Evolutionary conservation across 2,797 vertebrate genomes (phyloP).

Genomic region (Fratercula arctica): DNA sequence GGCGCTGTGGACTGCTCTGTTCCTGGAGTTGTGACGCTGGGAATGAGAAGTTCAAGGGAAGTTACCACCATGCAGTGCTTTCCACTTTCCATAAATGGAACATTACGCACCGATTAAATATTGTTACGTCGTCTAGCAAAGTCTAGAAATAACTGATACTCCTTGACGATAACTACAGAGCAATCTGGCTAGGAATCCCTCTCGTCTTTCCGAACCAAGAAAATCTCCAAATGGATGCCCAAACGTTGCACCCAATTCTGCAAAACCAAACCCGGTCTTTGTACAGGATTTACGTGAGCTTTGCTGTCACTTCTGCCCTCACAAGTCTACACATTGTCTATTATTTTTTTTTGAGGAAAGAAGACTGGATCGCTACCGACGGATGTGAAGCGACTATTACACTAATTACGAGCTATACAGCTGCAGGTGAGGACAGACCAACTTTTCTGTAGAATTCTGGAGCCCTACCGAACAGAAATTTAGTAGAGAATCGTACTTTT

Average conservation of each 20-base stretch:
- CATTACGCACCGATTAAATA: not conserved
- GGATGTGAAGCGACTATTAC: not conserved
- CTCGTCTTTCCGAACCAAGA: not conserved
- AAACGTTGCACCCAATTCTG: not conserved
- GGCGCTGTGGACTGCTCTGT: conserved; percentile 16
- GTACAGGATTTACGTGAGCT: not conserved
- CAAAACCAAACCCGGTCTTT: not conserved
- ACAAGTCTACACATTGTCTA: not conserved
- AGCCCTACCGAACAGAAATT: not conserved
- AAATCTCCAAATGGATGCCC: not conserved
- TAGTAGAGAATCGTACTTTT: not conserved
- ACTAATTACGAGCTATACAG: not conserved
- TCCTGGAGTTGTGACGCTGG: conserved; percentile 64
- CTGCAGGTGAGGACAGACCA: not conserved
- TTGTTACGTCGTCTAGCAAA: not conserved
- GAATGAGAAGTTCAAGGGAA: conserved; percentile 2
- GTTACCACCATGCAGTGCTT: not conserved
- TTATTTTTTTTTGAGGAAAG: not conserved
- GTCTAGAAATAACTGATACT: not conserved
- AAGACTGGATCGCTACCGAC: not conserved
- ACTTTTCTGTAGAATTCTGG: not conserved
- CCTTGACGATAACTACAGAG: not conserved
- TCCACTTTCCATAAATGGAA: not conserved
- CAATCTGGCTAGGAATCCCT: not conserved
- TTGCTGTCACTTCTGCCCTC: not conserved